Percentiles rank a stretch among this genome's conserved stretches.
phyloP scores from a whole-genome alignment of 2,113 vertebrate species.

The Bujurquina vittata region DNA sequence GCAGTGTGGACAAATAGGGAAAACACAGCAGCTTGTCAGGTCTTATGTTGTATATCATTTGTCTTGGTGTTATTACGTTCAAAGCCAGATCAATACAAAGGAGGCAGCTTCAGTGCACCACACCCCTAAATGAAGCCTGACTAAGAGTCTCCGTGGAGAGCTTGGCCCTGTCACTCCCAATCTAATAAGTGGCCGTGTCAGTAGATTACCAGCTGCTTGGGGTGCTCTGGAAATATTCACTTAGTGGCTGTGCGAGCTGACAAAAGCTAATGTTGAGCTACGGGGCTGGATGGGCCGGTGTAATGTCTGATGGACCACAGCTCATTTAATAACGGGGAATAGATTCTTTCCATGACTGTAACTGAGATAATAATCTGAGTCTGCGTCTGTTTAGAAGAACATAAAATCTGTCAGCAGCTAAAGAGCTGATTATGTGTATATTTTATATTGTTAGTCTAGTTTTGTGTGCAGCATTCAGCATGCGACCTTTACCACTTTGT shows the following conservation, averaged over 20 bases:
- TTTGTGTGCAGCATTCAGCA: not conserved
- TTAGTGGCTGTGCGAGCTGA: constrained; percentile 55
- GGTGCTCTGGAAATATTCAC: constrained; percentile 72
- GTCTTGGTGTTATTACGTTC: constrained; percentile 71
- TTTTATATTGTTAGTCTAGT: not conserved
- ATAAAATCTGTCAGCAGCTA: constrained; percentile 41
- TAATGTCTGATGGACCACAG: constrained; percentile 37
- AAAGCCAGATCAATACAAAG: constrained; percentile 74
- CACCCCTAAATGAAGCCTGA: constrained; percentile 67
- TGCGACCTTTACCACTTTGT: not conserved
- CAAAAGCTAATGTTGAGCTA: constrained; percentile 66
- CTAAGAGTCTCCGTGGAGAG: constrained; percentile 69
- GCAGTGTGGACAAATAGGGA: constrained; percentile 53
- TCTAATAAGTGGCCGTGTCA: constrained; percentile 67
- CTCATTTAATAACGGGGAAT: constrained; percentile 64
- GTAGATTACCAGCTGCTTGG: constrained; percentile 64
- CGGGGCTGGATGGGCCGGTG: constrained; percentile 24
- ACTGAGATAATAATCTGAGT: constrained; percentile 52
- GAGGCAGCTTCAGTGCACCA: constrained; percentile 42
- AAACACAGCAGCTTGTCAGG: constrained; percentile 63
- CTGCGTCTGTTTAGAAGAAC: constrained; percentile 19
- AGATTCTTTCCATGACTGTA: constrained; percentile 49
- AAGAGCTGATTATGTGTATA: not conserved
- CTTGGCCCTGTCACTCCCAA: constrained; percentile 72
- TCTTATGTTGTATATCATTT: constrained; percentile 69